Base-by-base conservation (phyloP, 1,140 invertebrate genomes). In the Drosophila aff. region DNA sequence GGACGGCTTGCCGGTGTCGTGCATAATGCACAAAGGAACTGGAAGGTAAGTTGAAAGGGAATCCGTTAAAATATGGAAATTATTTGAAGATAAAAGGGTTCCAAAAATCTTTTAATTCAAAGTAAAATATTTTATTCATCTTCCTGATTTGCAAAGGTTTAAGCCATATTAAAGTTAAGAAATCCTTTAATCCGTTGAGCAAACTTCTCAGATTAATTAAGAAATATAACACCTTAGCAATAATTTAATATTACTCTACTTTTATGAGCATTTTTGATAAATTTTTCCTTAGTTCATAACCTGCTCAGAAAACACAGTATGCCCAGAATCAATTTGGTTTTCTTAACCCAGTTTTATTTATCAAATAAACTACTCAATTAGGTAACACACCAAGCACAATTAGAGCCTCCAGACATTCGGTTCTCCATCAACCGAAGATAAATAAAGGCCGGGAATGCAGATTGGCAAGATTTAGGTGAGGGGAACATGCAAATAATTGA, bases 11-110 rank as follows among this genome's bases (percentile, higher is more conserved):
- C 67, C 81, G 65, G 78, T 78, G 71, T 90, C 86, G 81, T 84
- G 91, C 91, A 92, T 92, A 69, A 81, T 82, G 79, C 84, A 91
- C 73, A 83, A 77, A 86, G 86, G 80, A 83, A 90, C 90, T 92
- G 62, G 2, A 85, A 75, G 3, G 52, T 38, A 18, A 9, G 7
- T 15, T 40, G 9, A 16, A 26, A 47, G 21, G 36, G 3, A 21
- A 31, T 11, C 0, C 0, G 0, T 55, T 55, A 11, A n/a, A 26
- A 57, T 57, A 40, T 57, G 33, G 5, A n/a, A 59, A 31, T 18
- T 31, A 41, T 21, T 9, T 9, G 2, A 23, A 44, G 38, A 23
- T 11, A n/a, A 40, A 57, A 57, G 36, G 21, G 36, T 4, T 4
- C 1, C 15, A n/a, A 8, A 52, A 21, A 21, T 13, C 28, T 3